Base-by-base conservation (phyloP, 2,888 invertebrate species). In the Craniophora ligustri region DNA sequence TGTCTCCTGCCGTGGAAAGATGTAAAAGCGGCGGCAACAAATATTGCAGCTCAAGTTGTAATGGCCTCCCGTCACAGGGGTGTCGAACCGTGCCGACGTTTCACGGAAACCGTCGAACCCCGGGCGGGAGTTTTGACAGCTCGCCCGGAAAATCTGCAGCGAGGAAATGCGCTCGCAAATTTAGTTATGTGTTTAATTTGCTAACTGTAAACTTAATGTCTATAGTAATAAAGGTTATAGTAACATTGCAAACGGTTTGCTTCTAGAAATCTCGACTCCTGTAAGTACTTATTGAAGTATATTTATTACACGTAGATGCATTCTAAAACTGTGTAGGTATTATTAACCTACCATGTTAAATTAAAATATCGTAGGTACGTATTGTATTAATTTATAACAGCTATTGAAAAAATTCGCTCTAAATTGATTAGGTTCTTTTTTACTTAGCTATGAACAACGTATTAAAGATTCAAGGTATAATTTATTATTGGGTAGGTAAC, bases 81-180 rank as follows among this genome's bases (percentile, higher is more conserved):
- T 81, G 83, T 81, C 86, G 87, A 82, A 80, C 76, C 73, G 60
- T 54, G 73, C 84, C 87, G 89, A 88, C 68, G 79, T 75, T 72
- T 64, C 61, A 72, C 91, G 90, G 87, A 89, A 86, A 82, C 80
- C 66, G 72, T 73, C 86, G 88, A 87, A 69, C 73, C 79, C 82
- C 78, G 78, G 82, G 81, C 80, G 80, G 80, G 78, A 86, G 85
- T 84, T 87, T 84, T 87, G 89, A 87, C 86, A 86, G 87, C 82
- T 81, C 79, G 75, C 84, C 87, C 84, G 88, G 88, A 86, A 88
- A 87, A 86, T 84, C 87, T 87, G 87, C 88, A 88, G 80, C 78
- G 80, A 76, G 84, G 81, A 82, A 83, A 82, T 80, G 78, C 82
- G 76, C 75, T 53, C 51, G 61, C 69, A 66, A 77, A 73, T 62